Conservation (phyloP, 2,888 invertebrate genomes). For the Plebejus anna region DNA sequence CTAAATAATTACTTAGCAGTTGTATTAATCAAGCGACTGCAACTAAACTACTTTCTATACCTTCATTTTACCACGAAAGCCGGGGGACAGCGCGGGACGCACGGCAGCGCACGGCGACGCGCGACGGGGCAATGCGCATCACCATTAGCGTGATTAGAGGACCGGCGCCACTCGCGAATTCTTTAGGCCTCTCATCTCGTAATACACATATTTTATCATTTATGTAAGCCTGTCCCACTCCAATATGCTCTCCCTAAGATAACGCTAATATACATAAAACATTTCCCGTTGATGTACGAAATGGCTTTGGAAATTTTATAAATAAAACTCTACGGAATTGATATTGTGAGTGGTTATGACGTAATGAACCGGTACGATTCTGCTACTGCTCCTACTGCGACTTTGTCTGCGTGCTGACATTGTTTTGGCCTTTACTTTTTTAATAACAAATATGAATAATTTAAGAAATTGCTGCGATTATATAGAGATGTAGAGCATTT, state of each 20-base stretch:
- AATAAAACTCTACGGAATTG: conserved; percentile 28
- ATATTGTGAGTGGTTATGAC: conserved; percentile 22
- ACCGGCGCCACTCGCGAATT: conserved; percentile 67
- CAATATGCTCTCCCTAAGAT: conserved; percentile 61
- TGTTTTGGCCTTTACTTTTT: not conserved
- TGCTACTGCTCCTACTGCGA: not conserved
- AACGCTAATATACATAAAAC: conserved; percentile 58
- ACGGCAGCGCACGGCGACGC: not conserved
- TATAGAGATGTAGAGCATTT: too few relatives aligned
- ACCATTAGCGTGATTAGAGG: conserved; percentile 80
- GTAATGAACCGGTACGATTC: conserved; percentile 11
- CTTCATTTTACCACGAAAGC: not conserved
- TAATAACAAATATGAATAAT: not conserved
- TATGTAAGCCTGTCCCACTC: conserved; percentile 74
- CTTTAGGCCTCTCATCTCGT: conserved; percentile 77
- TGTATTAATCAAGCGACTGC: not conserved
- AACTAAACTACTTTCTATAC: not conserved
- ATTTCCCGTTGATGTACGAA: conserved; percentile 40
- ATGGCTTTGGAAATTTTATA: conserved; percentile 37
- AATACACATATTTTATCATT: conserved; percentile 79
- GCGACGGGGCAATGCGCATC: conserved; percentile 62
- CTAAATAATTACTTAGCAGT: not conserved
- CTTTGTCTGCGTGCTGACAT: not conserved
- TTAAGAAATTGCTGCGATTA: too few relatives aligned
- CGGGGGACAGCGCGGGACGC: not conserved